Percentiles rank a stretch among this genome's conserved stretches.
Evolutionary conservation across 1,140 invertebrate genomes (phyloP).

Genomic region (Mamestra configurata): DNA sequence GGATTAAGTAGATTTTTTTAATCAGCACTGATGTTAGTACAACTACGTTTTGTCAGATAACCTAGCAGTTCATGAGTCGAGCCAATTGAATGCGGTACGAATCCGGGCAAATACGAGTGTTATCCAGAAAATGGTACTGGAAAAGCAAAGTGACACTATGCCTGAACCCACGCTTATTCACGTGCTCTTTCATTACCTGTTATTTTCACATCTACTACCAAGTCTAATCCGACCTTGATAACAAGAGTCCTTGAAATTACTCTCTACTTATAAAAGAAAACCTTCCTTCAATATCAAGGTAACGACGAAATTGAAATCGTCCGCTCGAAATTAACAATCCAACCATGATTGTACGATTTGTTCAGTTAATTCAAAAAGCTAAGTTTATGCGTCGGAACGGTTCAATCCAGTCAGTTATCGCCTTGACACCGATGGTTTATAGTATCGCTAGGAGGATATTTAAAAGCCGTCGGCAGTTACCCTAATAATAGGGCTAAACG

Average conservation of each 20-base stretch:
- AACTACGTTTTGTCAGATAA: no score
- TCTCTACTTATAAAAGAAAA: not conserved
- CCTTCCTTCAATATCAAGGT: not conserved
- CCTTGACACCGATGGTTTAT: slow-evolving; percentile 45
- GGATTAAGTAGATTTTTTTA: no score
- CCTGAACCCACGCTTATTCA: no score
- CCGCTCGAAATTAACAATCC: slow-evolving; percentile 9
- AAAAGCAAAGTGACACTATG: no score
- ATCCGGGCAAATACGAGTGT: no score
- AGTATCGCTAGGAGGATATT: slow-evolving; percentile 51
- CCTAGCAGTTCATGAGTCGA: no score
- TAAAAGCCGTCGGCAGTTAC: slow-evolving; percentile 61
- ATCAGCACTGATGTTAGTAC: no score
- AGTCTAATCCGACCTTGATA: not conserved
- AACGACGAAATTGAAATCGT: not conserved
- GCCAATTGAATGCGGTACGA: no score
- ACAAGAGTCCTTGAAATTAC: not conserved
- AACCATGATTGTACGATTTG: slow-evolving; percentile 15
- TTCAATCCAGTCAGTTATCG: slow-evolving; percentile 47
- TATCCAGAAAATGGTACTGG: no score
- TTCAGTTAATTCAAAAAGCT: slow-evolving; percentile 3
- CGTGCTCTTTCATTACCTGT: no score
- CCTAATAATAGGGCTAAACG: slow-evolving; percentile 65
- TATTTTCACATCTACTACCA: not conserved
- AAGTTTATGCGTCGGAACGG: slow-evolving; percentile 1